Base-by-base conservation (phyloP, 2,888 invertebrate species). In the Melangyna quadrimaculata region DNA sequence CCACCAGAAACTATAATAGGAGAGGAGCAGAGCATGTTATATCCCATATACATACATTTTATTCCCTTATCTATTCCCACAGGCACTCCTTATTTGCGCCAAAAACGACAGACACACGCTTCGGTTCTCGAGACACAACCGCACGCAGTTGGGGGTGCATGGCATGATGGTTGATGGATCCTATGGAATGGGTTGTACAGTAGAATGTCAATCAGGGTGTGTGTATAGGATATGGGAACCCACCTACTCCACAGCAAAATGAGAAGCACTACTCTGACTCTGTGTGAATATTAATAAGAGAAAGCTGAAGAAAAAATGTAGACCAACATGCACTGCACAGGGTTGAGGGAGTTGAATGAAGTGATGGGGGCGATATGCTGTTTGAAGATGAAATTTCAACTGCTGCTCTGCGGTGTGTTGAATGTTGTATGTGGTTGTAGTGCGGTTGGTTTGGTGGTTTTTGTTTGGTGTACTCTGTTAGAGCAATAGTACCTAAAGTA, bases 381-480 rank as follows among this genome's bases (percentile, higher is more conserved):
- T 71, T 86, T 86, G 69, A 77, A 77, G 80, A 86, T 86, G 80
- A 73, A 86, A 86, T 80, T 86, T 77, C 80, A 86, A 80, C 75
- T 86, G 69, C 80, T 86, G 77, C 72, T 86, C 77, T 86, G 77
- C 55, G 84, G 80, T 80, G 37, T 80, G 77, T 80, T 80, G 77
- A 75, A 80, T 80, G 80, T 80, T 80, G 77, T 72, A 69, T 86
- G 84, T 77, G 84, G 84, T 80, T 53, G 14, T 69, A 63, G n/a
- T 51, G 77, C 70, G 80, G 80, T 80, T 77, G 12, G 67, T 57
- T 69, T 65, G 57, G 74, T 69, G 79, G 73, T 71, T 35, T 27
- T 70, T 57, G 35, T 78, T 59, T 63, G 57, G 35, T 79, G 69
- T 43, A 51, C 55, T 70, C 29, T 51, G 45, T 73, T 35, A 48